These are phyloP conservation scores for Patella vulgata DNA, from an alignment of 1,140 invertebrate species.

Conservation along the genomic window DNA sequence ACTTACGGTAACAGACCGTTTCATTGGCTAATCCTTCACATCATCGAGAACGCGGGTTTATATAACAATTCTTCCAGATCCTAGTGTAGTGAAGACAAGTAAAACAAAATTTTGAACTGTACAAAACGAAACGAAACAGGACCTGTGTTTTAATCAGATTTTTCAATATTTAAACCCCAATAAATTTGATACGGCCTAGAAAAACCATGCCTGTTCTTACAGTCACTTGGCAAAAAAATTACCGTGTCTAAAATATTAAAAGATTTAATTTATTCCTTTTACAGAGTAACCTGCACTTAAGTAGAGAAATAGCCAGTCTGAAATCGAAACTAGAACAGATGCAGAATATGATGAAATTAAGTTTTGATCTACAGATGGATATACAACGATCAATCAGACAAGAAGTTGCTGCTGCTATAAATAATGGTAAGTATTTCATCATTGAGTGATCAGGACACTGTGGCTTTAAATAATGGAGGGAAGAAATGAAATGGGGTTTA, in stretches of 20 bases:
- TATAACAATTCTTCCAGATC: no score
- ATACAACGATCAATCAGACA: constrained; percentile 64
- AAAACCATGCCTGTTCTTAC: no score
- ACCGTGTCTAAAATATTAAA: no score
- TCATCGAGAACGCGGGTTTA: no score
- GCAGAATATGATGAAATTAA: constrained; percentile 61
- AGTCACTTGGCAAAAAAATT: no score
- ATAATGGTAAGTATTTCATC: constrained; percentile 34
- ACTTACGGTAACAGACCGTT: no score
- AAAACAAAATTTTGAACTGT: neutral
- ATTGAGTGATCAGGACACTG: neutral
- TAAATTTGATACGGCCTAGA: no score
- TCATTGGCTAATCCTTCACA: no score
- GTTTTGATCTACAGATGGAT: constrained; percentile 63
- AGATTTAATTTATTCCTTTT: constrained; percentile 15
- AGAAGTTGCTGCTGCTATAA: constrained; percentile 61
- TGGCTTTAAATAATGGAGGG: no score
- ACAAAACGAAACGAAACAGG: no score
- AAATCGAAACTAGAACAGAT: constrained; percentile 58
- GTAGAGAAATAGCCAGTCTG: constrained; percentile 51
- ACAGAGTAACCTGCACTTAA: constrained; percentile 53
- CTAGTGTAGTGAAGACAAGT: neutral
- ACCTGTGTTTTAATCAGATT: neutral
- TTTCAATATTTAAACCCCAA: no score
- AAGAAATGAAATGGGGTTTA: no score